These are phyloP conservation scores for Chelonoidis abingdonii DNA, from an alignment of 2,113 vertebrate species.

Conservation along the genomic window DNA sequence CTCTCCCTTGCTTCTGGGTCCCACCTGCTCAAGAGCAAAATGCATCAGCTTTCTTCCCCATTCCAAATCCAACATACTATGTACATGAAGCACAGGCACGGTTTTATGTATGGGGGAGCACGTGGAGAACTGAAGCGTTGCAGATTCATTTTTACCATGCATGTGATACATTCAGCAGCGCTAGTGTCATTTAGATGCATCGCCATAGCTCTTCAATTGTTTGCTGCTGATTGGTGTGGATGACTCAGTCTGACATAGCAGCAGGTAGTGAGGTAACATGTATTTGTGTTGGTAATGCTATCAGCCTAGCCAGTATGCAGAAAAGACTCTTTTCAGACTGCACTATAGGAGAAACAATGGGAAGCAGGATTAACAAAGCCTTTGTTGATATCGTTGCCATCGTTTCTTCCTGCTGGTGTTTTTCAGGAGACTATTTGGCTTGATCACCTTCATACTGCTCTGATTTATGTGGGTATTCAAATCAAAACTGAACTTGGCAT, in stretches of 20 bases:
- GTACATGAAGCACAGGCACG: neutral
- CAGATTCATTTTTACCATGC: neutral
- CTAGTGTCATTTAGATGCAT: neutral
- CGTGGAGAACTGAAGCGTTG: neutral
- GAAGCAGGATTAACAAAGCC: constrained; percentile 40
- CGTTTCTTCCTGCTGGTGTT: constrained; percentile 30
- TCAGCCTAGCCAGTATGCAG: constrained; percentile 36
- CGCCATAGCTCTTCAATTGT: neutral
- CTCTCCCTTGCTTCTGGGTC: neutral
- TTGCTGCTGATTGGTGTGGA: rapidly evolving
- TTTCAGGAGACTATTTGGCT: neutral
- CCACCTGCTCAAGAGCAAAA: neutral
- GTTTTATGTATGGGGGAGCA: neutral
- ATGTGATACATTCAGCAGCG: neutral
- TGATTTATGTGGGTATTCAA: constrained; percentile 46
- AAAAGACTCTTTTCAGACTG: constrained; percentile 33
- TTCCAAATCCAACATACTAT: neutral
- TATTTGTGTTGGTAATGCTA: neutral
- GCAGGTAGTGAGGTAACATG: constrained; percentile 1
- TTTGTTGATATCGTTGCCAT: neutral
- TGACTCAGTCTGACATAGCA: constrained; percentile 34
- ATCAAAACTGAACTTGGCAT: constrained; percentile 35
- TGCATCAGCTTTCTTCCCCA: neutral
- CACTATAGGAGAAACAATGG: neutral
- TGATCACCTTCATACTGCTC: constrained; percentile 39